phyloP scores from a whole-genome alignment of 2,113 vertebrate genomes.

The Puffinus mauretanicus region DNA sequence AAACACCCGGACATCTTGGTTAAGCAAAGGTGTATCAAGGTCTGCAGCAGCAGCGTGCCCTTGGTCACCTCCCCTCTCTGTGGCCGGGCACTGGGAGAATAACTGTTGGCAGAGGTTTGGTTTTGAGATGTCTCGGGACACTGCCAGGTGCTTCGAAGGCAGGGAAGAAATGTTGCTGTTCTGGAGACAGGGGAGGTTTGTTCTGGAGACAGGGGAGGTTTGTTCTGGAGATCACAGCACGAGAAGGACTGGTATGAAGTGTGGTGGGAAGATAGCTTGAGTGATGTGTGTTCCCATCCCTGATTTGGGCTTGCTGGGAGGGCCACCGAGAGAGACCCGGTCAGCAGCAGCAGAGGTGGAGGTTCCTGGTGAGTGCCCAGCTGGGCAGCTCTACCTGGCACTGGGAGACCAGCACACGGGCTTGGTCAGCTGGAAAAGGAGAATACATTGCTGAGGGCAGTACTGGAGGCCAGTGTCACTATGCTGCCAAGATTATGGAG shows the following conservation, averaged over 20 bases:
- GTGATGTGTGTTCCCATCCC: accelerated
- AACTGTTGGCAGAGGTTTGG: not conserved
- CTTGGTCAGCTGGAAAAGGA: not conserved
- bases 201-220: not conserved
- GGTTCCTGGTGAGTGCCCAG: not conserved
- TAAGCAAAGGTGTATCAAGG: not conserved
- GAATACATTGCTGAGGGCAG: not conserved
- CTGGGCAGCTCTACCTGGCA: too few relatives aligned
- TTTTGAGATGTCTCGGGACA: not conserved
- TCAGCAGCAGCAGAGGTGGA: not conserved
- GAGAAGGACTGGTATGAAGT: not conserved
- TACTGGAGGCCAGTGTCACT: not conserved
- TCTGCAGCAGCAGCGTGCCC: not conserved
- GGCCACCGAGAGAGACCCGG: not conserved
- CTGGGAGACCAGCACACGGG: not conserved
- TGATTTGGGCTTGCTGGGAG: not conserved
- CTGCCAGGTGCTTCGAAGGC: not conserved
- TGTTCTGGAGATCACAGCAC: not conserved
- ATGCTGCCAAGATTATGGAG: not conserved
- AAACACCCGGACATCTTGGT: accelerated
- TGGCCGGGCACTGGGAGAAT: not conserved
- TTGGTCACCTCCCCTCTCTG: accelerated
- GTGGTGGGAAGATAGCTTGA: not conserved
- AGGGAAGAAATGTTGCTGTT: not conserved
- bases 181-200: not conserved